phyloP scores from a whole-genome alignment of 1,140 invertebrate genomes.

The Eupristina koningsbergeri region DNA sequence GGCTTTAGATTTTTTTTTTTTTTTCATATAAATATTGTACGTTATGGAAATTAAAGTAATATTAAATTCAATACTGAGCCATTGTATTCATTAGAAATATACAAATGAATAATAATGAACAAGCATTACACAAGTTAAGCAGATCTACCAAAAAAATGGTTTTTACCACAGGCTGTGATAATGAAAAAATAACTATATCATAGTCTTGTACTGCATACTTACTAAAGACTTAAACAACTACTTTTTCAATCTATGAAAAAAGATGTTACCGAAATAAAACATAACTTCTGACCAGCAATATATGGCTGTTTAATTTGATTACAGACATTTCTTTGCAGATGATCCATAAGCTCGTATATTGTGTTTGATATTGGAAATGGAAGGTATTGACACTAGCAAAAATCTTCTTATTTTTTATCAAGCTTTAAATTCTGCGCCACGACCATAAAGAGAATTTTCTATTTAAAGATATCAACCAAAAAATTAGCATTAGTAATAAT shows the following conservation, averaged over 20 bases:
- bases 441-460: background rate
- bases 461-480: background rate
- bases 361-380: background rate
- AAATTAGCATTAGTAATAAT: background rate
- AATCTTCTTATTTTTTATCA: background rate
- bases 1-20: background rate
- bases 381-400: background rate
- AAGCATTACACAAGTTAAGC: background rate
- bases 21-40: background rate
- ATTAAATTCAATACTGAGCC: background rate
- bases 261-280: background rate
- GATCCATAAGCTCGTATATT: background rate
- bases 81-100: background rate
- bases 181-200: slow-evolving; percentile 23
- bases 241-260: background rate
- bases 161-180: slow-evolving; percentile 14
- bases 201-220: slow-evolving; percentile 27
- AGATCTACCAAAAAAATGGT: background rate
- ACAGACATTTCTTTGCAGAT: background rate
- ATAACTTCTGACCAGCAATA: background rate
- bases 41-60: too few species aligned
- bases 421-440: background rate
- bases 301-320: background rate
- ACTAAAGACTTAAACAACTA: slow-evolving; percentile 28
- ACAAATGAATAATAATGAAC: background rate